These are phyloP conservation scores for Heliconius nattereri DNA, from an alignment of 1,140 invertebrate genomes.

Conservation along the genomic window DNA sequence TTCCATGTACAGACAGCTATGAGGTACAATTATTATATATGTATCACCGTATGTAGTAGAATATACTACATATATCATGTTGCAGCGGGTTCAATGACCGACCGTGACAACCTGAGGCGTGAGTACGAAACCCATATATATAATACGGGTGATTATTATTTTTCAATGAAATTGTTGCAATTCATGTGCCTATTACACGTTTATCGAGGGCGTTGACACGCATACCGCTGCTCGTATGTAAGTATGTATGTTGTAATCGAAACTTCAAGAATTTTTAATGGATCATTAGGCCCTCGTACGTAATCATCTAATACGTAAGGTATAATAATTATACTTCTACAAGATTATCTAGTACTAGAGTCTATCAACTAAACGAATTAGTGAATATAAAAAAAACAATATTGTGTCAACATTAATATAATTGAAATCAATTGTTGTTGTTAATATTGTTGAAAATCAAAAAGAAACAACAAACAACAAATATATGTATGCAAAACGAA, in stretches of 20 bases:
- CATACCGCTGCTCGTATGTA: constrained; percentile 32
- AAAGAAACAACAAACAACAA: background rate
- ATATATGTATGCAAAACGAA: background rate
- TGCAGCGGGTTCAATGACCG: constrained; percentile 58
- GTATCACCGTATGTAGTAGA: constrained; percentile 34
- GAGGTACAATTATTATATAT: no score
- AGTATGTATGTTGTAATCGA: constrained; percentile 37
- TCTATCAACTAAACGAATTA: background rate
- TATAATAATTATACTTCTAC: background rate
- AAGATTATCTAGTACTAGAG: background rate
- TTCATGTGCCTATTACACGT: constrained; percentile 37
- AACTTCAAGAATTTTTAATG: constrained; percentile 26
- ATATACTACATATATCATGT: constrained; percentile 7
- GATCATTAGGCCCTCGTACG: constrained; percentile 5
- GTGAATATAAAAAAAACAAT: background rate
- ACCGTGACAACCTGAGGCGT: constrained; percentile 52
- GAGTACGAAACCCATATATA: constrained; percentile 37
- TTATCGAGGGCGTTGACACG: constrained; percentile 41
- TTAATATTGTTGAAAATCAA: no score
- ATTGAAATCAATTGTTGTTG: no score
- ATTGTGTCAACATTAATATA: background rate
- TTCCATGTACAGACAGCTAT: no score
- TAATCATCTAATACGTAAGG: background rate
- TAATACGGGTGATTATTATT: constrained; percentile 32
- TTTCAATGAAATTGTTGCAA: constrained; percentile 44